A percentile compares a stretch with the other conserved stretches of the same genome.
These are phyloP conservation scores for Leucania comma DNA, from an alignment of 2,888 invertebrate genomes.

Conservation along the genomic window DNA sequence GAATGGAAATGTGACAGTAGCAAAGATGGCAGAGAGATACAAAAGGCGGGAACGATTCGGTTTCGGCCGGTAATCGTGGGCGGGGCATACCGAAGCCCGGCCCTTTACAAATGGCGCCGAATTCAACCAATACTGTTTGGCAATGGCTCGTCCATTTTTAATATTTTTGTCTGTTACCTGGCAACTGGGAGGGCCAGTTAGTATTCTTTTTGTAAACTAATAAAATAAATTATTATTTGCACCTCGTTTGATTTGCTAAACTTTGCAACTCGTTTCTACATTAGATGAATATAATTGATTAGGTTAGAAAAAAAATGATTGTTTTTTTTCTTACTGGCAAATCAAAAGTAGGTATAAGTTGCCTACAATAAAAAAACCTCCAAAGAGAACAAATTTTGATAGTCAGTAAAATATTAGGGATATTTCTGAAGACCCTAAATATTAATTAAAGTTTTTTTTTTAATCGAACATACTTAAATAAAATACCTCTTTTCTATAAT, in stretches of 20 bases:
- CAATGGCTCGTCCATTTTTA: slow-evolving; percentile 74
- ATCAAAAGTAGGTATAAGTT: too few species aligned
- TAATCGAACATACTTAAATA: background rate
- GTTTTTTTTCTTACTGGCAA: too few species aligned
- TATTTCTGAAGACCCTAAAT: background rate
- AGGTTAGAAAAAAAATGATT: too few species aligned
- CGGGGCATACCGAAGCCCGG: slow-evolving; percentile 78
- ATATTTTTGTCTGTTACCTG: slow-evolving; percentile 67
- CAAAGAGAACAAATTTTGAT: background rate
- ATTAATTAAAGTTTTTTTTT: background rate
- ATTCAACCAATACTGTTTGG: slow-evolving; percentile 82
- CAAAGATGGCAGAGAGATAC: slow-evolving; percentile 83
- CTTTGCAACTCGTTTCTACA: too few species aligned
- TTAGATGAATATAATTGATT: too few species aligned
- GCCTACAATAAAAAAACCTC: background rate
- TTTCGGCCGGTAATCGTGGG: slow-evolving; percentile 78
- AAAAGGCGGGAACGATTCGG: slow-evolving; percentile 77
- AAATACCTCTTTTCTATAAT: background rate
- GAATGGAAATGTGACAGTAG: slow-evolving; percentile 74
- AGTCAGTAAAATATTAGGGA: background rate
- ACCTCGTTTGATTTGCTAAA: background rate
- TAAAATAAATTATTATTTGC: slow-evolving; percentile 28
- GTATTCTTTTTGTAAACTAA: slow-evolving; percentile 6
- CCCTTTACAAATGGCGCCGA: slow-evolving; percentile 90
- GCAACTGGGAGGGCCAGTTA: slow-evolving; percentile 58